Evolutionary conservation across 2,888 invertebrate genomes (phyloP).

Genomic region (Andrena haemorrhoa): DNA sequence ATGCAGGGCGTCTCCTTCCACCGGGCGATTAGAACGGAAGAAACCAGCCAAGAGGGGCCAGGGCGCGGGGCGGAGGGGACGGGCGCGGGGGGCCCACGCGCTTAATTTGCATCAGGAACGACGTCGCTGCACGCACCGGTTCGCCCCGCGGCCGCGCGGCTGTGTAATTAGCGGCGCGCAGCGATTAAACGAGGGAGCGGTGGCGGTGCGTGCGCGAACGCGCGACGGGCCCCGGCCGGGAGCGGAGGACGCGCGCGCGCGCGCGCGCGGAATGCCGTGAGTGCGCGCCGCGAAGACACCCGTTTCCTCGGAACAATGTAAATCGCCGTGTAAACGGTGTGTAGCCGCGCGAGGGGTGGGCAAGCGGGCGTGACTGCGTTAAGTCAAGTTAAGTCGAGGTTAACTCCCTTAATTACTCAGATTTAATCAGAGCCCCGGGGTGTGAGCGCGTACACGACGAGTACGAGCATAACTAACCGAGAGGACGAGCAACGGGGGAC

Average conservation of each 20-base stretch:
- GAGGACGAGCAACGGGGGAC: conserved; percentile 45
- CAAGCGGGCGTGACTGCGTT: conserved; percentile 85
- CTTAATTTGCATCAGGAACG: conserved; percentile 69
- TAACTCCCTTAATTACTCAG: conserved; percentile 85
- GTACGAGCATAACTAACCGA: conserved; percentile 77
- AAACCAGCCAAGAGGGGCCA: neutral
- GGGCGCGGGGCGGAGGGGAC: neutral
- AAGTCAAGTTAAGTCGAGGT: conserved; percentile 84
- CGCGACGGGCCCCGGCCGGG: conserved; percentile 22
- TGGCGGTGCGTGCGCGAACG: conserved; percentile 56
- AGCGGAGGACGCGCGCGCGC: conserved; percentile 30
- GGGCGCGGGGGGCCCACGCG: conserved; percentile 59
- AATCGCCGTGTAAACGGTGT: conserved; percentile 80
- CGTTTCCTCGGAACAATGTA: conserved; percentile 77
- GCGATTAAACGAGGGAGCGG: conserved; percentile 69
- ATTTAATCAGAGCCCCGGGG: conserved; percentile 82
- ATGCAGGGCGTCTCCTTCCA: conserved; percentile 45
- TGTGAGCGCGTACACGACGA: conserved; percentile 67
- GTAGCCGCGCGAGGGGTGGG: conserved; percentile 80
- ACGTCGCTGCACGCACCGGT: conserved; percentile 59
- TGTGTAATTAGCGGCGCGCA: conserved; percentile 73
- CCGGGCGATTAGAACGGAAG: conserved; percentile 52
- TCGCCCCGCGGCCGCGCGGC: conserved; percentile 59
- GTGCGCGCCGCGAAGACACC: conserved; percentile 45
- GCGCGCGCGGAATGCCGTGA: conserved; percentile 17